phyloP scores from a whole-genome alignment of 2,797 vertebrate species.

The Sebastes oblongus region DNA sequence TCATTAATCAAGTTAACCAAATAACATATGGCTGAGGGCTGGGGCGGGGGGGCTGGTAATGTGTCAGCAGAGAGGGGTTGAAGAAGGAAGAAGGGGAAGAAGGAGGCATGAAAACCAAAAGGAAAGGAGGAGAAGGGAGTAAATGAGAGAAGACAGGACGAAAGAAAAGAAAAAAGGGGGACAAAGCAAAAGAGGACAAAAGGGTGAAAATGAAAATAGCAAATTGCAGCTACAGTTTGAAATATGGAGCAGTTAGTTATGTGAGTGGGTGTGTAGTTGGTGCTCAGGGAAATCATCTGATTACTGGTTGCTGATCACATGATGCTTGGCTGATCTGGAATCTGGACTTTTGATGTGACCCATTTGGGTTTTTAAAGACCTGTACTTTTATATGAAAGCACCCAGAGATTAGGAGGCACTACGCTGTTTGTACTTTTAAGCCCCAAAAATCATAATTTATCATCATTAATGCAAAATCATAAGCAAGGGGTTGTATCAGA shows the following conservation, averaged over 20 bases:
- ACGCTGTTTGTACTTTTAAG: neutral
- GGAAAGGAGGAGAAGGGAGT: no score
- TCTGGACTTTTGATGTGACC: slow-evolving; percentile 7
- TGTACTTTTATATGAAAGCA: neutral
- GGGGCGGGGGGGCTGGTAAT: neutral
- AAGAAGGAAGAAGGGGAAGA: neutral
- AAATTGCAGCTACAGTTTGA: neutral
- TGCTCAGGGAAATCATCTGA: neutral
- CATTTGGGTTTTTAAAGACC: neutral
- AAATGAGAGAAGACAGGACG: neutral
- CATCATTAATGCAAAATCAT: neutral
- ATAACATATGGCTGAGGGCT: neutral
- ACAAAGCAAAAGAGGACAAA: neutral
- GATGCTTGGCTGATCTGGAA: neutral
- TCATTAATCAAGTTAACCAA: neutral
- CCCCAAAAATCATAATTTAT: neutral
- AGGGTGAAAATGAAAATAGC: neutral
- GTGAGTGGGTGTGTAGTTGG: neutral
- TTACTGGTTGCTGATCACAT: neutral
- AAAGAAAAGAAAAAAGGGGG: no score
- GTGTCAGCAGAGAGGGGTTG: neutral
- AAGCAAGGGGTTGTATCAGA: neutral
- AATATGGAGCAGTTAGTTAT: neutral
- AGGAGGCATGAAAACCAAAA: neutral
- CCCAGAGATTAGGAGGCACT: neutral